Evolutionary conservation across 2,888 invertebrate species (phyloP).

Genomic region (Cosmia pyralina): DNA sequence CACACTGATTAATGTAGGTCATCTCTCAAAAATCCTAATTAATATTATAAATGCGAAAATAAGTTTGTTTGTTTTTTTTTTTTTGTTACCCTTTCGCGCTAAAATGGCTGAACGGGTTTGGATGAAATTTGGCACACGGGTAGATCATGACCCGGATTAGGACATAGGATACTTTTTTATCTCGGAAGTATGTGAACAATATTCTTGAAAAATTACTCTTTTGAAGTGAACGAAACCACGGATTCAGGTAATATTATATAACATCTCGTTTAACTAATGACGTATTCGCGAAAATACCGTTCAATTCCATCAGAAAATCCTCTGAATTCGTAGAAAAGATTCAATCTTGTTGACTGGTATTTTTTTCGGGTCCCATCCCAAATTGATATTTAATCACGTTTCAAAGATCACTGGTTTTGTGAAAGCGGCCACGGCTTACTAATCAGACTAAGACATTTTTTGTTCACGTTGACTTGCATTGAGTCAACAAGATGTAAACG

Average conservation of each 20-base stretch:
- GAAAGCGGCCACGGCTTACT: conserved; percentile 50
- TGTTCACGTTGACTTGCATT: conserved; percentile 32
- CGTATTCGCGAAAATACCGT: conserved; percentile 27
- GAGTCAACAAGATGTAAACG: background rate
- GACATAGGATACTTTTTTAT: too few relatives aligned
- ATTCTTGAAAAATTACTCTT: background rate
- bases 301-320: conserved; percentile 20
- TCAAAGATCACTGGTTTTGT: conserved; percentile 62
- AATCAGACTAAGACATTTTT: conserved; percentile 56
- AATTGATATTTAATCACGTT: conserved; percentile 67
- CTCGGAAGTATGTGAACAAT: background rate
- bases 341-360: conserved; percentile 58
- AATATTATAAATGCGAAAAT: too few relatives aligned
- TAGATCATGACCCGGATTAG: too few relatives aligned
- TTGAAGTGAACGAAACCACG: background rate
- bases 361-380: conserved; percentile 54
- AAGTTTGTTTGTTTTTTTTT: background rate
- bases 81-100: too few relatives aligned
- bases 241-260: conserved; percentile 6
- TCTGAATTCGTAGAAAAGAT: conserved; percentile 39
- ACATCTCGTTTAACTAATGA: conserved; percentile 36
- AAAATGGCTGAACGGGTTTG: too few relatives aligned
- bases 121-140: too few relatives aligned
- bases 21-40: too few relatives aligned
- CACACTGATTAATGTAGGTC: too few relatives aligned